A percentile compares a stretch with the other conserved stretches of the same genome.
Conservation (phyloP, 1,140 invertebrate genomes). For the Tetraneura akinire region DNA sequence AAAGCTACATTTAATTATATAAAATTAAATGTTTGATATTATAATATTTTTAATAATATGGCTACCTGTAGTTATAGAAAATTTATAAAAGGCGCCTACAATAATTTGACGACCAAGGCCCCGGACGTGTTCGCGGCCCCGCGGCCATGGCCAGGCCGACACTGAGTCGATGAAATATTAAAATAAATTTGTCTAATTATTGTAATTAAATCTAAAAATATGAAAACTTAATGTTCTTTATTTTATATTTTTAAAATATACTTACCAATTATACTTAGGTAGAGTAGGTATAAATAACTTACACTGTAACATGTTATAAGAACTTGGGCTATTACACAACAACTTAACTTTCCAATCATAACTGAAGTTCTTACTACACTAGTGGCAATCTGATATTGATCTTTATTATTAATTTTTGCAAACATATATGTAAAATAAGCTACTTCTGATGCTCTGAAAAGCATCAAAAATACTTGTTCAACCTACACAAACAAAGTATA, state of each 20-base stretch:
- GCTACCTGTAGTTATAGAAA: no score
- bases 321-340: constrained; percentile 22
- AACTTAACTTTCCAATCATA: constrained; percentile 41
- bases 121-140: no score
- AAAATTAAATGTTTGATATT: no score
- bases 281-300: constrained; percentile 11
- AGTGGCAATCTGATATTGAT: constrained; percentile 76
- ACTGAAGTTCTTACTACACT: constrained; percentile 57
- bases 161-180: no score
- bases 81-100: no score
- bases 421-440: constrained; percentile 94
- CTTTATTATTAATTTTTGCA: constrained; percentile 76
- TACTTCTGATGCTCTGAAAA: constrained; percentile 84
- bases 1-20: no score
- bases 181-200: no score
- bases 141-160: no score
- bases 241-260: neutral
- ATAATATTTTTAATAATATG: no score
- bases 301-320: constrained; percentile 13
- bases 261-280: constrained; percentile 50
- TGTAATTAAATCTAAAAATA: no score
- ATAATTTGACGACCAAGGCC: no score
- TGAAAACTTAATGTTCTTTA: no score
- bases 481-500: constrained; percentile 55
- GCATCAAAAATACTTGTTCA: constrained; percentile 69